Evolutionary conservation across 2,797 vertebrate species (phyloP), one percentile per base, ranked within the genome.

Genomic region (Pipistrellus pygmaeus): DNA sequence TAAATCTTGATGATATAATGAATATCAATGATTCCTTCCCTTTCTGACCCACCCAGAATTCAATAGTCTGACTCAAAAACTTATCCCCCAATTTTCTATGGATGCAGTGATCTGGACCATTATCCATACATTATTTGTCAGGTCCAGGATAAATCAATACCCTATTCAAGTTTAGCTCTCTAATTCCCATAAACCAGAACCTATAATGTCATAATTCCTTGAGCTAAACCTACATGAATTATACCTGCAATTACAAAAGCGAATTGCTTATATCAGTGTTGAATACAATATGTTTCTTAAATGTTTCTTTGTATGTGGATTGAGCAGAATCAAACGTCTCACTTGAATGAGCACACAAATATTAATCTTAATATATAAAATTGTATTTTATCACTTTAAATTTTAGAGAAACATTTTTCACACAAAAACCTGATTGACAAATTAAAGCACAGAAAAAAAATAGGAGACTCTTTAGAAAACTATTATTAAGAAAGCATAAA

Each of bases 391-490:
- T 83, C 15, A 62, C n/a, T 35, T 78, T 84, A 3, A 86, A 20
- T 73, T 83, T 90, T 51, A 64, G 44, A 71, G 1, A 44, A 92
- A 76, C 3, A 48, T 76, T 32, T 87, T 83, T 51, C 38, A 25
- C 20, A 81, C 21, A 78, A 48, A 89, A 76, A 32, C 12, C 25
- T 83, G 6, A 30, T 11, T 80, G 5, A 69, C 11, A 92, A 46
- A 44, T 21, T 7, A 57, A 41, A 66, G 44, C n/a, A 96, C 20
- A 64, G 9, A 71, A 72, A 62, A 51, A 51, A 21, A 75, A 75
- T n/a, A 48, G 21, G 25, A 64, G 4, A 41, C 51, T 90, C 11
- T 85, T 88, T 3, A 46, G 75, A 73, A 93, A 96, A 95, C 17
- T 23, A 41, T 8, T 6, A 75, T 14, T 82, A 46, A 84, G 25